Conservation (phyloP, 2,113 vertebrate species). For the Phoenicopterus ruber region DNA sequence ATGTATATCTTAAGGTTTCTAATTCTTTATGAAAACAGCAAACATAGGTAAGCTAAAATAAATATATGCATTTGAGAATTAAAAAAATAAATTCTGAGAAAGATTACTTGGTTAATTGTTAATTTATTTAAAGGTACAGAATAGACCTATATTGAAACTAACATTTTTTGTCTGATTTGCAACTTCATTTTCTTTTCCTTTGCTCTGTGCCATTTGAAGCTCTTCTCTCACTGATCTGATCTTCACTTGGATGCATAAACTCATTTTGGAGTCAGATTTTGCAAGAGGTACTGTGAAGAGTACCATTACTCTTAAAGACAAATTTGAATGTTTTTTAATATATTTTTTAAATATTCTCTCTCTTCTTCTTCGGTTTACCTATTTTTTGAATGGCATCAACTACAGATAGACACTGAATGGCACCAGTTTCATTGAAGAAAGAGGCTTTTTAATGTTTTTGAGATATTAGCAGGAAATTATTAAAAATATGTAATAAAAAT, state of each 20-base stretch:
- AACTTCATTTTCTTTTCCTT: background rate
- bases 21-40: background rate
- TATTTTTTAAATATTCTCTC: background rate
- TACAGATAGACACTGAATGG: background rate
- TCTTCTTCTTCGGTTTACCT: background rate
- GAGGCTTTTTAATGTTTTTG: background rate
- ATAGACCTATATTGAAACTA: background rate
- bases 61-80: background rate
- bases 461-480: background rate
- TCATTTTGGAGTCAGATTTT: background rate
- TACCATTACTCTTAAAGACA: background rate
- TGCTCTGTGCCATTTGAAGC: background rate
- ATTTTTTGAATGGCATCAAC: background rate
- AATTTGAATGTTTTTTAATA: too few relatives aligned
- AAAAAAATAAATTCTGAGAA: background rate
- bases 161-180: background rate
- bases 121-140: background rate
- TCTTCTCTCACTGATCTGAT: background rate
- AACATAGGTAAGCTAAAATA: background rate
- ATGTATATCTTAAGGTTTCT: background rate
- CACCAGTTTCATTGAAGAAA: background rate
- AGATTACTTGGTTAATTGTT: background rate
- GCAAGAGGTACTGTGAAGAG: background rate
- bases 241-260: background rate
- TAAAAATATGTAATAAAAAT: background rate